A percentile compares a stretch with the other conserved stretches of the same genome.
Evolutionary conservation across 2,113 vertebrate species (phyloP).

Genomic region (Myiopsitta monachus): DNA sequence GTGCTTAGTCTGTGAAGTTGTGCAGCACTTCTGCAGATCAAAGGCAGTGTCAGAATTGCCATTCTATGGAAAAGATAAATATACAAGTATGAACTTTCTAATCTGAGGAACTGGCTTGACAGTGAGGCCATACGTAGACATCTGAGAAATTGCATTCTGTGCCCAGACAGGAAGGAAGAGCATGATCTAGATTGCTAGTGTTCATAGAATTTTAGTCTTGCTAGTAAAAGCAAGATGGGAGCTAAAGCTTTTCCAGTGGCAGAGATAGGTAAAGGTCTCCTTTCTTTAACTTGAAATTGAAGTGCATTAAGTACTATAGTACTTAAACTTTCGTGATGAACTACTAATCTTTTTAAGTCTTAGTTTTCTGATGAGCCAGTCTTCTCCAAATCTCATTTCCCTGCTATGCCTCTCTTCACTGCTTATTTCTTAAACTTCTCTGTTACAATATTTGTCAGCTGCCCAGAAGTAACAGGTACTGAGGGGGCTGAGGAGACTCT

Average conservation of each 20-base stretch:
- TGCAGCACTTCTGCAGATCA: not conserved
- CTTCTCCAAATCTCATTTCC: not conserved
- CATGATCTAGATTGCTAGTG: not conserved
- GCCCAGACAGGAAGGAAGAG: not conserved
- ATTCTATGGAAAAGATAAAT: not conserved
- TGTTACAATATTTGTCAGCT: not conserved
- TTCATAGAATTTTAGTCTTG: not conserved
- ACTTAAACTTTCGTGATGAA: not conserved
- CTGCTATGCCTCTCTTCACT: not conserved
- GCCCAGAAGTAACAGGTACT: not conserved
- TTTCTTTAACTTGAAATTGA: not conserved
- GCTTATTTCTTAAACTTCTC: not conserved
- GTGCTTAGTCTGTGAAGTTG: not conserved
- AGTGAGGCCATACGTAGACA: not conserved
- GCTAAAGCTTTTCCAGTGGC: not conserved
- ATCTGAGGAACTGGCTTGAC: not conserved
- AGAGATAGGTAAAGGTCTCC: not conserved
- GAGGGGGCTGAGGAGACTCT: not conserved
- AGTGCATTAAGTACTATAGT: not conserved
- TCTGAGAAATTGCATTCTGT: not conserved
- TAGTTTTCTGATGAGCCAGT: not conserved
- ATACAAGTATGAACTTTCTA: not conserved
- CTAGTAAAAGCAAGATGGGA: not conserved
- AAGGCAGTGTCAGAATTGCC: not conserved
- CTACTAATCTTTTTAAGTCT: not conserved